Evolutionary conservation across 1,140 invertebrate genomes (phyloP).

Genomic region (Lamellibrachia luymesi): DNA sequence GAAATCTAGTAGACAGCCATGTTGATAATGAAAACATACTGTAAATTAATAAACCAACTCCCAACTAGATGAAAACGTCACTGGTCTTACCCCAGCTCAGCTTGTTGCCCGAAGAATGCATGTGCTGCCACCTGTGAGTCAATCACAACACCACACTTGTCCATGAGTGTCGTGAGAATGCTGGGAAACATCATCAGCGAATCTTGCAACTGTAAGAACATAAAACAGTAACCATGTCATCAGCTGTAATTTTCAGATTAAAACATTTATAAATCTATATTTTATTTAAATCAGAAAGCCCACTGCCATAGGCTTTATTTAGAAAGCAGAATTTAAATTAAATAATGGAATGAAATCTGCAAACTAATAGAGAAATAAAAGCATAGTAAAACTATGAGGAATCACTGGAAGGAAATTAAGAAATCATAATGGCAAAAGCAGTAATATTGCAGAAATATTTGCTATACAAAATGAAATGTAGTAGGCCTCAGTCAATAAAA

Average conservation of each 20-base stretch:
- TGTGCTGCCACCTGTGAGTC: conserved; percentile 67
- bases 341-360: too few relatives aligned
- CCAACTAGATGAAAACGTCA: not conserved
- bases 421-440: too few relatives aligned
- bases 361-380: too few relatives aligned
- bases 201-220: conserved; percentile 63
- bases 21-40: not conserved
- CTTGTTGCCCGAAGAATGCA: conserved; percentile 50
- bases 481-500: not conserved
- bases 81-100: not conserved
- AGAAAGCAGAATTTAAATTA: too few relatives aligned
- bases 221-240: not conserved
- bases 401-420: too few relatives aligned
- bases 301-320: not conserved
- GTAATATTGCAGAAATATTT: too few relatives aligned
- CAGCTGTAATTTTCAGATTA: not conserved
- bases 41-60: not conserved
- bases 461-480: not conserved
- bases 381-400: too few relatives aligned
- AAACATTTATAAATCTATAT: not conserved
- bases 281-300: not conserved
- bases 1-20: not conserved
- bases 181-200: conserved; percentile 83
- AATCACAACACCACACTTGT: conserved; percentile 74
- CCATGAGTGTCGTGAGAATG: conserved; percentile 70